These are phyloP conservation scores for Tuta absoluta DNA, from an alignment of 2,888 invertebrate species.

Conservation along the genomic window DNA sequence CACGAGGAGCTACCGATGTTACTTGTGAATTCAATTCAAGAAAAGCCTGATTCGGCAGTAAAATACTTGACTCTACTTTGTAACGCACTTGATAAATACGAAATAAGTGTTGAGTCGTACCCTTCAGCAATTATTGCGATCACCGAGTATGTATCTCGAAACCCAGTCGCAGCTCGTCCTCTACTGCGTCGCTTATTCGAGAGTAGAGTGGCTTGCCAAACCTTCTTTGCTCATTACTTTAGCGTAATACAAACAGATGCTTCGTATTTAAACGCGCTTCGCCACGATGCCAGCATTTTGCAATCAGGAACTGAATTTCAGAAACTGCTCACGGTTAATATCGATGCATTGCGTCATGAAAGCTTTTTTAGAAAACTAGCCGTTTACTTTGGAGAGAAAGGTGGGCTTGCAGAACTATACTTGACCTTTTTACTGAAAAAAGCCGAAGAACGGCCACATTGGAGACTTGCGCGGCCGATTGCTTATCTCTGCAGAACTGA, in stretches of 20 bases:
- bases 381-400: constrained; percentile 55
- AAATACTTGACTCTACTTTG: constrained; percentile 42
- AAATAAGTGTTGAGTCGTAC: constrained; percentile 39
- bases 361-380: constrained; percentile 49
- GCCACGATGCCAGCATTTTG: constrained; percentile 46
- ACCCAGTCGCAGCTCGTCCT: constrained; percentile 35
- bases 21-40: constrained; percentile 37
- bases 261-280: constrained; percentile 58
- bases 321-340: constrained; percentile 31
- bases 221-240: constrained; percentile 51
- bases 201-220: constrained; percentile 48
- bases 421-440: constrained; percentile 32
- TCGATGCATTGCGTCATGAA: constrained; percentile 39
- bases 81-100: constrained; percentile 45
- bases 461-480: constrained; percentile 37
- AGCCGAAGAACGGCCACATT: constrained; percentile 26
- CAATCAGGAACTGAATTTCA: constrained; percentile 43
- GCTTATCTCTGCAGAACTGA: constrained; percentile 24
- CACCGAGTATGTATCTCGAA: constrained; percentile 37
- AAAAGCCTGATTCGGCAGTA: constrained; percentile 31
- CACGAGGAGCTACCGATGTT: constrained; percentile 38
- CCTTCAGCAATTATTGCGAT: constrained; percentile 43
- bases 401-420: constrained; percentile 47
- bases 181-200: constrained; percentile 48
- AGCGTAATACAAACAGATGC: constrained; percentile 45